Conservation (phyloP, 2,113 vertebrate species). For the Trematomus loennbergii region DNA sequence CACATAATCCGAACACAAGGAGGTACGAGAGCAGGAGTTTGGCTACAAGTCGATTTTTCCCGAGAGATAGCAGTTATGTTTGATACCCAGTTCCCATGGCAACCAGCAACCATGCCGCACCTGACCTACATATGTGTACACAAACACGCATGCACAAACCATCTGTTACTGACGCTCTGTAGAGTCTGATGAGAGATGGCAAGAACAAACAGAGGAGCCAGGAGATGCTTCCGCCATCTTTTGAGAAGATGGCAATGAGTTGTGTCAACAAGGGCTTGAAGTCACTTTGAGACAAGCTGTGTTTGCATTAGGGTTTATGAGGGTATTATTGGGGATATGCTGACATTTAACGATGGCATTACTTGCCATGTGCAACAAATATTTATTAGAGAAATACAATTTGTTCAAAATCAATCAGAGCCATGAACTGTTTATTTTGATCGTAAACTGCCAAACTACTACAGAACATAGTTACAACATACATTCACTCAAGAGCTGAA, state of each 20-base stretch:
- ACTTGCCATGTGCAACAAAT: background rate
- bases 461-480: too few relatives aligned
- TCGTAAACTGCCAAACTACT: too few relatives aligned
- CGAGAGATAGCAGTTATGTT: constrained; percentile 70
- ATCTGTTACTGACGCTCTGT: constrained; percentile 46
- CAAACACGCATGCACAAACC: constrained; percentile 62
- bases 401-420: background rate
- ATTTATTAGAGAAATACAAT: background rate
- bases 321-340: constrained; percentile 8
- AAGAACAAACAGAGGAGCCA: constrained; percentile 41
- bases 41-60: constrained; percentile 57
- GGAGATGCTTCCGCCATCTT: constrained; percentile 29
- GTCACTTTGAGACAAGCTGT: constrained; percentile 27
- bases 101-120: constrained; percentile 67
- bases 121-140: constrained; percentile 83
- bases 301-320: constrained; percentile 9
- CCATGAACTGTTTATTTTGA: background rate
- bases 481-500: background rate
- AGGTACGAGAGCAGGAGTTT: constrained; percentile 23
- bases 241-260: constrained; percentile 37
- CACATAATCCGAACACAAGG: constrained; percentile 45
- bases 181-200: constrained; percentile 25
- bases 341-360: background rate
- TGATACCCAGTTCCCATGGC: constrained; percentile 81
- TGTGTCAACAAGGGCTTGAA: constrained; percentile 46